Conservation (phyloP, 2,797 vertebrate genomes). For the Premnoplex brunnescens region DNA sequence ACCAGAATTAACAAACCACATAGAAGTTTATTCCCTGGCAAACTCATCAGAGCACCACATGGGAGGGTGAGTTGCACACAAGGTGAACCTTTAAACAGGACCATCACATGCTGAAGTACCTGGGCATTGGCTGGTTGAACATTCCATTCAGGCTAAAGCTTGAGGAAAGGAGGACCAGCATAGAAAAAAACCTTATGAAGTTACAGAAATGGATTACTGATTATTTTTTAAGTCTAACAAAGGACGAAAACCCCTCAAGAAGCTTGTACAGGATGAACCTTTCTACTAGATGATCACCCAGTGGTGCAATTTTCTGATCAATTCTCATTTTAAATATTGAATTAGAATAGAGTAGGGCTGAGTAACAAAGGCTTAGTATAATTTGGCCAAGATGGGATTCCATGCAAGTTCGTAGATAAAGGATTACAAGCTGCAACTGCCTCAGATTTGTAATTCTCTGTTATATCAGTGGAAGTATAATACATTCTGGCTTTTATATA, state of each 20-base stretch:
- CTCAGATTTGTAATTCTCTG: neutral
- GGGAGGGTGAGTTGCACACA: neutral
- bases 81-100: neutral
- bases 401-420: neutral
- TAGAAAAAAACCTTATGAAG: neutral
- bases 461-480: neutral
- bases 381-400: neutral
- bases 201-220: neutral
- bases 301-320: neutral
- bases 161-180: neutral
- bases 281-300: neutral
- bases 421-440: neutral
- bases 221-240: neutral
- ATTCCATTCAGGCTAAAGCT: neutral
- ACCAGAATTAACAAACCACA: neutral
- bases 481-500: neutral
- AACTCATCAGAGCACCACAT: neutral
- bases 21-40: neutral
- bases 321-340: neutral
- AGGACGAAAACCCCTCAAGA: neutral
- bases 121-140: neutral
- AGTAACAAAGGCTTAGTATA: neutral
- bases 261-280: neutral
- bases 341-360: neutral
- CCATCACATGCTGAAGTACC: neutral